Base-by-base conservation (phyloP, 2,797 vertebrate species). In the Danio tinwini region DNA sequence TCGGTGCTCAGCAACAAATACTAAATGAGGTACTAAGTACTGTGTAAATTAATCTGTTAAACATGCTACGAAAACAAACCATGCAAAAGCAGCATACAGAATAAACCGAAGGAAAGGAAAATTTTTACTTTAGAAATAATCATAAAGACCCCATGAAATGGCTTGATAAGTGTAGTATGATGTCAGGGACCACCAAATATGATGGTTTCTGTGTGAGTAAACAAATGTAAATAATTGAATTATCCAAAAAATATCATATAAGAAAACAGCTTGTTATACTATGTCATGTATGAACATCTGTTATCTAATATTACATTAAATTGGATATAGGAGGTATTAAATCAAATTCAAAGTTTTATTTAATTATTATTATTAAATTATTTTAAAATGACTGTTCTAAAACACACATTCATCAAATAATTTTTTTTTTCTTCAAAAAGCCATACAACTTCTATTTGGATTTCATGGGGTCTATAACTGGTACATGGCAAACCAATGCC, bases 11-110 rank as follows among this genome's bases (percentile, higher is more conserved):
- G 87, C 86, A 92, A 86, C 86, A 88, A 90, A 90, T 83, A 90
- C 84, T 85, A 90, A 73, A 86, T 87, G 83, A 88, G 84, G 84
- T 85, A 83, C 86, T 88, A 88, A 81, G 83, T 84, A 92, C 59
- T 50, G 47, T 47, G 49, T 50, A 69, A 81, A 83, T 73, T 62
- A 77, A 82, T 80, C 80, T 68, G 91, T 93, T 91, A 92, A 91
- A 90, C 92, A 93, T 93, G 92, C 93, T 90, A 91, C 52, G 81
- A 87, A 92, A 92, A 92, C 87, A 87, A 93, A 93, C 91, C 92
- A 87, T 93, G 94, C 93, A 94, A 94, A 93, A 93, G 88, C 92
- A 94, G 92, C 90, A 40, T 55, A 84, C 64, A 73, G 82, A 85
- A 83, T 67, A 71, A 69, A 81, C 76, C 53, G 49, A 53, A 72